phyloP scores from a whole-genome alignment of 2,888 invertebrate species.

The Ormyrus thymus region DNA sequence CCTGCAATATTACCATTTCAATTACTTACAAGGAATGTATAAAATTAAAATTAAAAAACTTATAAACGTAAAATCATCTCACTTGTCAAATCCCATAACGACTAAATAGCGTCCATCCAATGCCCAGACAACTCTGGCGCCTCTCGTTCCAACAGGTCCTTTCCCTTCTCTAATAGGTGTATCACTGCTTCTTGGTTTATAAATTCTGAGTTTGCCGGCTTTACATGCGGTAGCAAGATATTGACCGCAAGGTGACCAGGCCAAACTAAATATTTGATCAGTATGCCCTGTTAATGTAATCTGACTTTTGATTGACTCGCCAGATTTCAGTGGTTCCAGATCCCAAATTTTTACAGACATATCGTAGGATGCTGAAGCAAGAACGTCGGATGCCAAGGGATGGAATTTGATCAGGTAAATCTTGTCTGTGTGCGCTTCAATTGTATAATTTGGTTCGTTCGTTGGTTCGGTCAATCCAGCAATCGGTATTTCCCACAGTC shows the following conservation, averaged over 20 bases:
- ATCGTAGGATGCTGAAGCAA: conserved; percentile 93
- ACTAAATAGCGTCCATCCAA: conserved; percentile 89
- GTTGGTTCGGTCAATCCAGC: conserved; percentile 84
- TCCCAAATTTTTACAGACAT: conserved; percentile 94
- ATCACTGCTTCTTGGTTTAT: conserved; percentile 84
- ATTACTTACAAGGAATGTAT: not conserved
- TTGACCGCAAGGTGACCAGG: conserved; percentile 95
- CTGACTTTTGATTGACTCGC: conserved; percentile 78
- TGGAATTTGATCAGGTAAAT: conserved; percentile 94
- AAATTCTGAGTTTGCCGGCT: conserved; percentile 88
- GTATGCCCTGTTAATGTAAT: conserved; percentile 85
- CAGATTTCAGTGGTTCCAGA: conserved; percentile 74
- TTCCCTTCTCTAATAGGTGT: conserved; percentile 84
- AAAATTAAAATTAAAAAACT: conserved; percentile 20
- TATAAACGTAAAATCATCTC: conserved; percentile 61
- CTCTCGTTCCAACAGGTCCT: conserved; percentile 92
- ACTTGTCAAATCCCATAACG: conserved; percentile 95
- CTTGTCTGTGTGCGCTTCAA: conserved; percentile 91
- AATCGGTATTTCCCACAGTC: conserved; percentile 87
- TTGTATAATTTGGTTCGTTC: conserved; percentile 82
- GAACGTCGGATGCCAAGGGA: conserved; percentile 89
- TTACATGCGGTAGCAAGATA: conserved; percentile 92
- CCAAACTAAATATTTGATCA: conserved; percentile 92
- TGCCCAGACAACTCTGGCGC: conserved; percentile 94
- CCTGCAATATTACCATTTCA: conserved; percentile 74